Evolutionary conservation across 2,797 vertebrate species (phyloP).

Genomic region (Neostethus bicornis): DNA sequence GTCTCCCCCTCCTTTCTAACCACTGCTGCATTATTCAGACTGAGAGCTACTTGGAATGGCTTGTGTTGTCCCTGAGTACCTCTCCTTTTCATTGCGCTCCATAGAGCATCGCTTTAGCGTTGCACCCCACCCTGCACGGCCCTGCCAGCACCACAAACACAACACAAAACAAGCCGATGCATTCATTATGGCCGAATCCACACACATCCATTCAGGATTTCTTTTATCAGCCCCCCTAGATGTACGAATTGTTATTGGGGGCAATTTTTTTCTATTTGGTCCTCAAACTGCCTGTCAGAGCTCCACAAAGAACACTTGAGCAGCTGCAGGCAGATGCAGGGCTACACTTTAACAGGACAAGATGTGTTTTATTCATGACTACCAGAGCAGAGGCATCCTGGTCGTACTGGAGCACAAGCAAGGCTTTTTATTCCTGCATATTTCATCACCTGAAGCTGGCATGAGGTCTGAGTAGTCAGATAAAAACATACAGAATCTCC

Average conservation of each 20-base stretch:
- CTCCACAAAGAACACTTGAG: conserved; percentile 47
- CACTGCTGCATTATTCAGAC: conserved; percentile 74
- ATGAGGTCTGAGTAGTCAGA: conserved; percentile 7
- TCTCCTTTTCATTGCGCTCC: conserved; percentile 50
- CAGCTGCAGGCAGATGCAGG: conserved; percentile 39
- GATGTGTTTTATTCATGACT: conserved; percentile 63
- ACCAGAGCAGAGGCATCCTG: conserved; percentile 40
- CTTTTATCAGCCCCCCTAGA: neutral
- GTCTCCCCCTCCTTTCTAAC: conserved; percentile 6
- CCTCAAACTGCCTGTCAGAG: conserved; percentile 32
- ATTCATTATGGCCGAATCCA: neutral
- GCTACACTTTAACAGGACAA: conserved; percentile 51
- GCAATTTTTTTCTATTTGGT: conserved; percentile 1
- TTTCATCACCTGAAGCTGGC: conserved; percentile 30
- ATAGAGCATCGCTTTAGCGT: conserved; percentile 38
- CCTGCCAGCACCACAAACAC: conserved; percentile 16
- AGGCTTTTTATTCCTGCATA: conserved; percentile 24
- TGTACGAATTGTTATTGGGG: neutral
- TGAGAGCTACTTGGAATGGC: conserved; percentile 58
- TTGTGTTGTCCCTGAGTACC: conserved; percentile 56
- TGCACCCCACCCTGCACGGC: conserved; percentile 32
- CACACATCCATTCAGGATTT: neutral
- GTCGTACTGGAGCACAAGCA: no score
- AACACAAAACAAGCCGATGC: conserved; percentile 1
- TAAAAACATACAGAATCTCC: conserved; percentile 15